A percentile compares a stretch with the other conserved stretches of the same genome.
Evolutionary conservation across 1,140 invertebrate genomes (phyloP).

Genomic region (Atta texana): DNA sequence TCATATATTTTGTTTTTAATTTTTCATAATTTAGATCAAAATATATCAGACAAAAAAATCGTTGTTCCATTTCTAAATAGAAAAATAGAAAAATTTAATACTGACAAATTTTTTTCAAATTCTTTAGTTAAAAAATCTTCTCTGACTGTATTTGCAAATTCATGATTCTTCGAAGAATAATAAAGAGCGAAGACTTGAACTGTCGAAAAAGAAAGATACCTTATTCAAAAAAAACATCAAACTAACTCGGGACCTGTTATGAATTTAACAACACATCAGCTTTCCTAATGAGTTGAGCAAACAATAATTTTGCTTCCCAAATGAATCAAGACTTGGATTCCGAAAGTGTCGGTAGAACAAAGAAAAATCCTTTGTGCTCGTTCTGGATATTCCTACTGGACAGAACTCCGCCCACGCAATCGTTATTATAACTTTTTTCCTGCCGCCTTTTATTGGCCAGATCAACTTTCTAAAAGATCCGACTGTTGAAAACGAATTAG

Average conservation of each 20-base stretch:
- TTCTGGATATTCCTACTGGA: conserved; percentile 51
- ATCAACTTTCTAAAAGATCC: conserved; percentile 45
- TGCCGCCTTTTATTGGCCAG: conserved; percentile 56
- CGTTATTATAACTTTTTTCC: conserved; percentile 71
- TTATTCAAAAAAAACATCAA: conserved; percentile 15
- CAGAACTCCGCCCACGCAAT: conserved; percentile 70
- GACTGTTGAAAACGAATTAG: conserved; percentile 46
- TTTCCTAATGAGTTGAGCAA: conserved; percentile 78
- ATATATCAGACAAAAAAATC: background rate
- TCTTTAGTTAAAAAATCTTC: conserved; percentile 14
- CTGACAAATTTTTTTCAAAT: background rate
- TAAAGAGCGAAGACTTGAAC: background rate
- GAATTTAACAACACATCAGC: conserved; percentile 75
- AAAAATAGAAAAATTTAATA: background rate
- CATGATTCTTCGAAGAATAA: conserved; percentile 1
- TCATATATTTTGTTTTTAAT: background rate
- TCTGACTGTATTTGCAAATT: background rate
- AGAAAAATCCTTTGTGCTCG: conserved; percentile 69
- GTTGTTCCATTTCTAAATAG: background rate
- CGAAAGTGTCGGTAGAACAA: conserved; percentile 69
- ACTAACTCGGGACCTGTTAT: conserved; percentile 48
- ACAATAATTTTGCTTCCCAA: conserved; percentile 58
- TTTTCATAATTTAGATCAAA: background rate
- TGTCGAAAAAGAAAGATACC: background rate
- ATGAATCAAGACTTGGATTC: background rate